These are phyloP conservation scores for Magallana ariakensis DNA, from an alignment of 1,140 invertebrate species.

Conservation along the genomic window DNA sequence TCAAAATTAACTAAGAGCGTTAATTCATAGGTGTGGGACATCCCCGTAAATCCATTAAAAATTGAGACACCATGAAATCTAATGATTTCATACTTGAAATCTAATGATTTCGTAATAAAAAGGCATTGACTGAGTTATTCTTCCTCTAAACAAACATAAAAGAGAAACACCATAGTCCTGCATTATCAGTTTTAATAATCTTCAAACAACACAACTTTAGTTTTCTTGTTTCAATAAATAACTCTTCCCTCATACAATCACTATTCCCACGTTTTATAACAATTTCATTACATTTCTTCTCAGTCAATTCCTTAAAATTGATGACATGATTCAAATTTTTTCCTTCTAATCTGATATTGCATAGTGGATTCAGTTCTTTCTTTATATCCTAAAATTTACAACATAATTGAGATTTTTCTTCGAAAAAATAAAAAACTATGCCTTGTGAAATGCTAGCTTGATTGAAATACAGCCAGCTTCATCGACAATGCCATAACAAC, in stretches of 20 bases:
- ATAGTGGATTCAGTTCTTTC: not conserved
- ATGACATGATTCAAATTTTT: not conserved
- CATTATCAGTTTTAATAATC: conserved; percentile 14
- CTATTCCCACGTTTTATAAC: not conserved
- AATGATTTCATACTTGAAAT: too few species aligned
- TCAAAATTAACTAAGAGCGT: too few species aligned
- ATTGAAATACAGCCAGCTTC: too few species aligned
- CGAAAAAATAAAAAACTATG: not conserved
- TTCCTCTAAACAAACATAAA: too few species aligned
- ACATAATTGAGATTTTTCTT: conserved; percentile 7
- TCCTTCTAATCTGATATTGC: not conserved
- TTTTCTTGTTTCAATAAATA: conserved; percentile 9
- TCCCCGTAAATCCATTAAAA: too few species aligned
- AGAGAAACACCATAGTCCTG: not conserved
- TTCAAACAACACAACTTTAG: not conserved
- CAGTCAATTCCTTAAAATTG: not conserved
- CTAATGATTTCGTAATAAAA: too few species aligned
- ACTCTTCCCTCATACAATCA: not conserved
- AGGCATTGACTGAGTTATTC: too few species aligned
- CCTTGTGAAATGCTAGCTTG: not conserved
- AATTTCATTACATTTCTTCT: not conserved
- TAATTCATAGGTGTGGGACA: too few species aligned
- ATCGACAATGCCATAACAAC: too few species aligned
- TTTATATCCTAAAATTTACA: not conserved
- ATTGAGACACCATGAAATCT: too few species aligned